These are phyloP conservation scores for Malaclemys terrapin DNA, from an alignment of 2,113 vertebrate species.

Conservation along the genomic window DNA sequence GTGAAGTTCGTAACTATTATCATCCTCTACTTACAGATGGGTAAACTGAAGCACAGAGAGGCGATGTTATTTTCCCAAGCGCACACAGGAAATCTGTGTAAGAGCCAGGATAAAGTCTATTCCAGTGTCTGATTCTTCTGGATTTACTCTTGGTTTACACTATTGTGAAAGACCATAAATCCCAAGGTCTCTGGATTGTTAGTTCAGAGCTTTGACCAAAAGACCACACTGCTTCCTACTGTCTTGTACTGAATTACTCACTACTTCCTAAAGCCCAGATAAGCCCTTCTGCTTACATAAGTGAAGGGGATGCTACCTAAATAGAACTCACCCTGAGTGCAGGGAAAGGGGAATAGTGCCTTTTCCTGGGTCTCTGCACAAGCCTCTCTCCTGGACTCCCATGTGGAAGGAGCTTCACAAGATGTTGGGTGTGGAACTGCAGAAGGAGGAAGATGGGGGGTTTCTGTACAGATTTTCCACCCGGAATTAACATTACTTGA, in stretches of 20 bases:
- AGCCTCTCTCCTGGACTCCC: background rate
- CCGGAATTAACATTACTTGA: too few relatives aligned
- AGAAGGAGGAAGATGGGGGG: too few relatives aligned
- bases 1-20: background rate
- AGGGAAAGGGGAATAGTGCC: background rate
- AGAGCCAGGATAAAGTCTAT: background rate
- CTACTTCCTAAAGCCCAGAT: background rate
- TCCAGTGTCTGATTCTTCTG: background rate
- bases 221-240: background rate
- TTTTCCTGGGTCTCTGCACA: background rate
- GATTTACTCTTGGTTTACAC: background rate
- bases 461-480: too few relatives aligned
- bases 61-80: background rate
- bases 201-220: background rate
- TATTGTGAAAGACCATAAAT: background rate
- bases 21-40: background rate
- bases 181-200: background rate
- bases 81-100: background rate
- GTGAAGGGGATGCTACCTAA: background rate
- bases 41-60: background rate
- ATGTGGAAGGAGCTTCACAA: background rate
- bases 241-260: background rate
- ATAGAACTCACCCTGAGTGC: background rate
- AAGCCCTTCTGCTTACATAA: background rate
- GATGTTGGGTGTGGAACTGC: background rate